Conservation (phyloP, 2,797 vertebrate genomes). For the Brachyrhaphis roseni region DNA sequence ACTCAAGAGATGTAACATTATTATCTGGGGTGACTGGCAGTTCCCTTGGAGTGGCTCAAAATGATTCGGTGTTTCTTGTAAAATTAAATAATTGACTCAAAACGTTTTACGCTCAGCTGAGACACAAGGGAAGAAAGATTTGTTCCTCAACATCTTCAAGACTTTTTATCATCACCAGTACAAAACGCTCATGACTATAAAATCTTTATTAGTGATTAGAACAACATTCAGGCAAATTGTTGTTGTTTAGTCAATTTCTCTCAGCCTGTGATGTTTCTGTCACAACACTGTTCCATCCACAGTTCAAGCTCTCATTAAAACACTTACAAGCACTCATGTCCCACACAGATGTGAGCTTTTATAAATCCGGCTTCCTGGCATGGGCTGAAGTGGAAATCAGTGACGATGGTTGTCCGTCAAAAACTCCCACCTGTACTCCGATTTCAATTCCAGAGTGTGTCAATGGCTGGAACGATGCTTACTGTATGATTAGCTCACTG, state of each 20-base stretch:
- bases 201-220: background rate
- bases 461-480: background rate
- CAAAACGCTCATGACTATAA: background rate
- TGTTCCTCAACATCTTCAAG: background rate
- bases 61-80: background rate
- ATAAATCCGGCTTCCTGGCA: background rate
- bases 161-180: background rate
- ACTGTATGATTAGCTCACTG: background rate
- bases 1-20: slow-evolving; percentile 3
- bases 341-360: background rate
- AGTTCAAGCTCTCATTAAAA: background rate
- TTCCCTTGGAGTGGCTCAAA: background rate
- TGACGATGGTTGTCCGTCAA: background rate
- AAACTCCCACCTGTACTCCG: background rate
- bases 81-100: background rate
- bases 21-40: background rate
- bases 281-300: background rate
- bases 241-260: background rate
- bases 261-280: background rate
- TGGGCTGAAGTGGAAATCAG: background rate
- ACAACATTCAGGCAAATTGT: background rate
- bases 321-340: background rate
- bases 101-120: background rate
- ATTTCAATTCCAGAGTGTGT: background rate
- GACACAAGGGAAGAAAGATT: background rate